Conservation (phyloP, 2,888 invertebrate genomes). For the Rambutsinella grinnellia region DNA sequence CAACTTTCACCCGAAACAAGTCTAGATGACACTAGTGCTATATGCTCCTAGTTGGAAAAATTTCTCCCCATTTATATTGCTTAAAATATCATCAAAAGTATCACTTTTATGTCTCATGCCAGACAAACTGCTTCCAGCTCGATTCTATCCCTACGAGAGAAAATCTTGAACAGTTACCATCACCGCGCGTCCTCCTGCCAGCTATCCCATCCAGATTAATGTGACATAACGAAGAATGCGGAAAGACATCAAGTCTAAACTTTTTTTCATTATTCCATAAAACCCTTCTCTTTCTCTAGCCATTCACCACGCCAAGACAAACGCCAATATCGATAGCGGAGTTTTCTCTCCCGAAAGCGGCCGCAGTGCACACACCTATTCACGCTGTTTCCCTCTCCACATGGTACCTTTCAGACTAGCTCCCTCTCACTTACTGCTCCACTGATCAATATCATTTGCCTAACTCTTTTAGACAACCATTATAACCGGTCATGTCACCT, state of each 20-base stretch:
- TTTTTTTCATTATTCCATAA: neutral
- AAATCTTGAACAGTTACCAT: too few relatives aligned
- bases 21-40: too few relatives aligned
- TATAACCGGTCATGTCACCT: constrained; percentile 42
- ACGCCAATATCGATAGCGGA: neutral
- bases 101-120: too few relatives aligned
- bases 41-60: too few relatives aligned
- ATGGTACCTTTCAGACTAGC: constrained; percentile 10
- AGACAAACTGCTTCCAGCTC: too few relatives aligned
- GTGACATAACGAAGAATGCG: too few relatives aligned
- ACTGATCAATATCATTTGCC: constrained; percentile 42
- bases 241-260: too few relatives aligned
- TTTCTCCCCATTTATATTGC: neutral
- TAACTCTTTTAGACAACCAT: constrained; percentile 32
- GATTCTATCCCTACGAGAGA: too few relatives aligned
- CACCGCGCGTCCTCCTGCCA: too few relatives aligned
- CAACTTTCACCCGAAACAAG: too few relatives aligned
- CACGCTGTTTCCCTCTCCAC: constrained; percentile 2
- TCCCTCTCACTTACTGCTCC: constrained; percentile 11
- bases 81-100: neutral
- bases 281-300: neutral
- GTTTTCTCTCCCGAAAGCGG: neutral
- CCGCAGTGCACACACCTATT: neutral
- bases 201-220: too few relatives aligned
- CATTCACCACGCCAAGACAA: too few relatives aligned